Evolutionary conservation across 2,113 vertebrate species (phyloP).

Genomic region (Amazona vittata): DNA sequence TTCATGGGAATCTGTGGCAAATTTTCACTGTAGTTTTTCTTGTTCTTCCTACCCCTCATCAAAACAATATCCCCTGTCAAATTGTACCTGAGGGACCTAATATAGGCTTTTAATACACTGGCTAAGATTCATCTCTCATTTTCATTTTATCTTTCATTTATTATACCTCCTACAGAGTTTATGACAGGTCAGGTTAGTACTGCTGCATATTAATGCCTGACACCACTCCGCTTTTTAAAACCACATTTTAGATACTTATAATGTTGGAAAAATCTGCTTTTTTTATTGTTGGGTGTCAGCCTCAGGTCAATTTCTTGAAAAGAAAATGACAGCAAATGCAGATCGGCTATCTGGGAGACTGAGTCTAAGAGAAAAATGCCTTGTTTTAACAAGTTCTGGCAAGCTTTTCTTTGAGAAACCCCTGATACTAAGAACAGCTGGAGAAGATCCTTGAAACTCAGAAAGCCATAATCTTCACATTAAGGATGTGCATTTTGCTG

Average conservation of each 20-base stretch:
- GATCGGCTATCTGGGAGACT: not conserved
- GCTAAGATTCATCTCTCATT: not conserved
- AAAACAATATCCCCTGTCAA: not conserved
- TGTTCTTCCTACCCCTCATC: not conserved
- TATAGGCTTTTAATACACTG: not conserved
- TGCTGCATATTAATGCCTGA: not conserved
- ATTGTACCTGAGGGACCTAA: not conserved
- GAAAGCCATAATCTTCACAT: not conserved
- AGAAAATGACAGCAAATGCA: not conserved
- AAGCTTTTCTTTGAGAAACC: not conserved
- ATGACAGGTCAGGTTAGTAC: not conserved
- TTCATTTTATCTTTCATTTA: not conserved
- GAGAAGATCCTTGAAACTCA: not conserved
- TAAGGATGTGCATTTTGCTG: not conserved
- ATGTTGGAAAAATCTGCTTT: not conserved
- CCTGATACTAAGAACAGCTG: not conserved
- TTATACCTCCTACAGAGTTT: not conserved
- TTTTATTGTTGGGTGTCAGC: not conserved
- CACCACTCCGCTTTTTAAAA: not conserved
- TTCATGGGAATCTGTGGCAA: not conserved
- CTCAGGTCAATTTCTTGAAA: not conserved
- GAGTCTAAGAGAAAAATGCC: not conserved
- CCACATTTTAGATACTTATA: not conserved
- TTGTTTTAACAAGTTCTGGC: not conserved
- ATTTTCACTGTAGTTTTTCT: not conserved